Base-by-base conservation (phyloP, 2,888 invertebrate species). In the Helicoverpa assulta region DNA sequence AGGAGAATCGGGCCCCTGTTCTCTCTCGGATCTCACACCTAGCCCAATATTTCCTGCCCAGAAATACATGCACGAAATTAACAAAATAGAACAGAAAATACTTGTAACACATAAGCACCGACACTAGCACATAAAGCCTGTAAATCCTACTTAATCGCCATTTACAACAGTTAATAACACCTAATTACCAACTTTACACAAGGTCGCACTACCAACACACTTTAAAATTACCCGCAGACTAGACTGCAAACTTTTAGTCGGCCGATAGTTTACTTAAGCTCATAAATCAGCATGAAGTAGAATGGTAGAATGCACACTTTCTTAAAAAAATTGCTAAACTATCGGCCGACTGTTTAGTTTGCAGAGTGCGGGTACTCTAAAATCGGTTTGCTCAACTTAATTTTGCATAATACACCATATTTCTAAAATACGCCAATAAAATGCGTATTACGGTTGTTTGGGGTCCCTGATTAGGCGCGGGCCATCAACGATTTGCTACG, bases 401-500 rank as follows among this genome's bases (percentile, higher is more conserved):
- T 79, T 81, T 81, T 73, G 73, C 81, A 82, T 83, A 83, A 77
- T 68, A 69, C 65, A 73, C 68, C 65, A 74, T 81, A 76, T 76
- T 72, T 76, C 63, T 75, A 68, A 73, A 80, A 82, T 80, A 82
- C 70, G 73, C 68, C 64, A 87, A 86, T 87, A 86, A 85, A 87
- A 87, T 81, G 83, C 81, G 71, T 87, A 87, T 86, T 84, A 84
- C 77, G 81, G 69, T 74, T 75, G 64, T 85, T 85, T 83, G 85
- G 90, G 90, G 88, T 80, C 73, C 54, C 66, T 76, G 89, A 91
- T 93, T 92, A 86, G 89, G 37, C 71, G 81, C 85, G 90, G 88
- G 81, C 85, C 89, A 92, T 93, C 87, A 89, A 79, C 82, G 87
- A 90, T 92, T 90, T 77, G 88, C 70, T 76, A 74, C 81, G 85